Percentiles rank a stretch among this genome's conserved stretches.
Conservation (phyloP, 2,888 invertebrate genomes). For the Dusona sp. region DNA sequence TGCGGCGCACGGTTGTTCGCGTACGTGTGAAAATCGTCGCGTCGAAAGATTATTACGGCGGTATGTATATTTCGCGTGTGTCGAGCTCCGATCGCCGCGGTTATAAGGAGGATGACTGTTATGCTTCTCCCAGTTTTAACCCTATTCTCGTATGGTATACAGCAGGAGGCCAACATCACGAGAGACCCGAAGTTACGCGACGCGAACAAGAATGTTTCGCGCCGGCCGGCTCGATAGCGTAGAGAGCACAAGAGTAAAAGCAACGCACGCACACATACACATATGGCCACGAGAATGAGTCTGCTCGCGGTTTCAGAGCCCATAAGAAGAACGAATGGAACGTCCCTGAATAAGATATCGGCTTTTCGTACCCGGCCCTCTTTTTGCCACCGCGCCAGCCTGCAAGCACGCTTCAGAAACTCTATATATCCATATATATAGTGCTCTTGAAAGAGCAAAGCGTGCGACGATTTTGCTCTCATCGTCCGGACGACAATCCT, state of each 20-base stretch:
- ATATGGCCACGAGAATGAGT: slow-evolving; percentile 25
- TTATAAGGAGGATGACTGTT: slow-evolving; percentile 27
- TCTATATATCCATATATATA: slow-evolving; percentile 25
- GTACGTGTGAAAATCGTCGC: slow-evolving; percentile 65
- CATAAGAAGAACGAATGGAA: slow-evolving; percentile 83
- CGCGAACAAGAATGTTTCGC: slow-evolving; percentile 82
- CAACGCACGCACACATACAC: slow-evolving; percentile 32
- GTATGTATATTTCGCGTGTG: slow-evolving; percentile 48
- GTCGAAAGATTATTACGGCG: slow-evolving; percentile 64
- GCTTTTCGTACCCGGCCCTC: slow-evolving; percentile 78
- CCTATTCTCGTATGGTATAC: slow-evolving; percentile 25
- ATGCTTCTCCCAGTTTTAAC: slow-evolving; percentile 44
- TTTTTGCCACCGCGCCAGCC: slow-evolving; percentile 75
- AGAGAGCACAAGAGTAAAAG: slow-evolving; percentile 37
- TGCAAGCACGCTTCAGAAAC: slow-evolving; percentile 38
- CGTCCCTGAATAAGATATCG: slow-evolving; percentile 84
- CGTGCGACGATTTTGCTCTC: slow-evolving; percentile 49
- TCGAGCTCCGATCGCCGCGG: slow-evolving; percentile 43
- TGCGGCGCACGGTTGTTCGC: slow-evolving; percentile 36
- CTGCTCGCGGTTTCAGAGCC: slow-evolving; percentile 68
- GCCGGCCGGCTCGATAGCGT: slow-evolving; percentile 71
- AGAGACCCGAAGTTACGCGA: slow-evolving; percentile 80
- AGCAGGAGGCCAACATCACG: slow-evolving; percentile 57
- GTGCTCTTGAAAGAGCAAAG: slow-evolving; percentile 31
- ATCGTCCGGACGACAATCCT: slow-evolving; percentile 61